A percentile compares a stretch with the other conserved stretches of the same genome.
Conservation (phyloP, 2,888 invertebrate species). For the Agriopis leucophaearia region DNA sequence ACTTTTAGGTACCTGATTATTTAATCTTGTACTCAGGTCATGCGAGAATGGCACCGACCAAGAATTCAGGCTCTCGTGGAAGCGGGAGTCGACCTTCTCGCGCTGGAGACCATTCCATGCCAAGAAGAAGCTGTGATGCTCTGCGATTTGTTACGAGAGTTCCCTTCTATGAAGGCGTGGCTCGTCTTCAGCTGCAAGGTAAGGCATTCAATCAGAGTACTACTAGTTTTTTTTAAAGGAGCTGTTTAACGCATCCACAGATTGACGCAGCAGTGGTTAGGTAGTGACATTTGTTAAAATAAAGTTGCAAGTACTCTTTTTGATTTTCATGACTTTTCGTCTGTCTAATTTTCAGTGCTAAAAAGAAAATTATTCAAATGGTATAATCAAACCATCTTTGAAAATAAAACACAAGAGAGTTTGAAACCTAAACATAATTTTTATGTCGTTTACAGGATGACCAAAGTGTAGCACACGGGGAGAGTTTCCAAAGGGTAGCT, state of each 20-base stretch:
- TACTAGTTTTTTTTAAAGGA: background rate
- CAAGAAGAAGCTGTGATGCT: slow-evolving; percentile 94
- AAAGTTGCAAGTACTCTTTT: too few species aligned
- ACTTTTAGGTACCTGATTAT: background rate
- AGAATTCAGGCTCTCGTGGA: slow-evolving; percentile 92
- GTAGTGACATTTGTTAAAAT: too few species aligned
- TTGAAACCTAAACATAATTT: too few species aligned
- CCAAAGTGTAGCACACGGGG: slow-evolving; percentile 91
- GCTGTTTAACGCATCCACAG: too few species aligned
- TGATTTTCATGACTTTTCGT: too few species aligned
- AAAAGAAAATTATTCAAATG: too few species aligned
- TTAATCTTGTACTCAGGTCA: slow-evolving; percentile 66
- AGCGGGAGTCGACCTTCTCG: slow-evolving; percentile 94
- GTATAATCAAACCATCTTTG: too few species aligned
- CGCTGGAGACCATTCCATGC: slow-evolving; percentile 97
- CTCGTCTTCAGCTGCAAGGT: slow-evolving; percentile 95
- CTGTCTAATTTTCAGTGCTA: too few species aligned
- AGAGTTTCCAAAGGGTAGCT: slow-evolving; percentile 91
- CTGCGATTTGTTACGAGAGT: slow-evolving; percentile 92
- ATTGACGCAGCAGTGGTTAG: too few species aligned
- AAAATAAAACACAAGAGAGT: too few species aligned
- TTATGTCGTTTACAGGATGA: slow-evolving; percentile 68
- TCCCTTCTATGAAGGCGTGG: slow-evolving; percentile 93
- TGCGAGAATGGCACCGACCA: slow-evolving; percentile 94
- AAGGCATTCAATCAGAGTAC: slow-evolving; percentile 33